A percentile compares a stretch with the other conserved stretches of the same genome.
These are phyloP conservation scores for Karalla daura DNA, from an alignment of 2,797 vertebrate species.

Conservation along the genomic window DNA sequence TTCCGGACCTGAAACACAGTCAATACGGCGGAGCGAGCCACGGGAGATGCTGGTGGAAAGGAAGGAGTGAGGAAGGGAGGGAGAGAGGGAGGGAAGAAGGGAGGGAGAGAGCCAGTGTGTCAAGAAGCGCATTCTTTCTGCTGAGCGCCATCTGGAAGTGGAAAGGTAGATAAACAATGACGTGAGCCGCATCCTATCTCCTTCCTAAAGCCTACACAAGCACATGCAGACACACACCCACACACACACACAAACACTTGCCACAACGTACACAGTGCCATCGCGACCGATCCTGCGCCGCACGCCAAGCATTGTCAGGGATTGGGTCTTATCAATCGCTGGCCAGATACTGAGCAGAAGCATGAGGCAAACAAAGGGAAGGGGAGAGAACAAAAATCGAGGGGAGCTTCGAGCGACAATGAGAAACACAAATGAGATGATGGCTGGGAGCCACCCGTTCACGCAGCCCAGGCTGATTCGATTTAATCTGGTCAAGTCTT, in stretches of 20 bases:
- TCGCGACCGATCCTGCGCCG: conserved; percentile 58
- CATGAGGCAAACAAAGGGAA: conserved; percentile 74
- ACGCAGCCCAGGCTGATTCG: conserved; percentile 46
- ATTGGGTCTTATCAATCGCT: conserved; percentile 86
- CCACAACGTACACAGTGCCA: conserved; percentile 59
- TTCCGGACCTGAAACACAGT: conserved; percentile 74
- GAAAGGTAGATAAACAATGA: conserved; percentile 86
- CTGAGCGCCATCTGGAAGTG: conserved; percentile 85
- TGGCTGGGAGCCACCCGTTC: conserved; percentile 67
- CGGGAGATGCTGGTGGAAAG: conserved; percentile 58
- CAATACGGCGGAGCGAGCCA: conserved; percentile 66
- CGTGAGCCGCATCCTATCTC: conserved; percentile 69
- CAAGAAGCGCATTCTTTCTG: conserved; percentile 83
- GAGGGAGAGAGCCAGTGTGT: conserved; percentile 55
- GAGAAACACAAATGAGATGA: conserved; percentile 76
- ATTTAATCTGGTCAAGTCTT: conserved; percentile 77
- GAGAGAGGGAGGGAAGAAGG: no score
- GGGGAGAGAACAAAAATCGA: conserved; percentile 67
- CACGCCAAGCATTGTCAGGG: conserved; percentile 80
- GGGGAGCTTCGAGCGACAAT: conserved; percentile 72
- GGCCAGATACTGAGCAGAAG: conserved; percentile 83
- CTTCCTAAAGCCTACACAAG: conserved; percentile 54
- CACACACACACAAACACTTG: conserved; percentile 46
- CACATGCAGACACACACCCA: no score
- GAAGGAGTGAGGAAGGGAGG: conserved; percentile 49